phyloP scores from a whole-genome alignment of 2,797 vertebrate species.

The Stomatorhinus walkeri region DNA sequence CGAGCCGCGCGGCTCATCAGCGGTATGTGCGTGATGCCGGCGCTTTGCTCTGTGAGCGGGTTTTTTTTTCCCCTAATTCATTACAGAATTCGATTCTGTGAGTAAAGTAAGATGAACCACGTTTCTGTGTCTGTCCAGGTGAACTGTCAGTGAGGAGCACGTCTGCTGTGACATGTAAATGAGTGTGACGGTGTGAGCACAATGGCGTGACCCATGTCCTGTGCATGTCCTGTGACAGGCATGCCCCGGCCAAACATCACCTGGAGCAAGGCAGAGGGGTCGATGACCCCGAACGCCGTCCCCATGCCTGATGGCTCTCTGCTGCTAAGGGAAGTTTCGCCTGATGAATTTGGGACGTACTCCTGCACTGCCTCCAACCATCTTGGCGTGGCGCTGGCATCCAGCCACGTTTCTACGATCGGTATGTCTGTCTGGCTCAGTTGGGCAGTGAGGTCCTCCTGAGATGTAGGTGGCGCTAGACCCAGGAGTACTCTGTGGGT shows the following conservation, averaged over 20 bases:
- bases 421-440: slow-evolving; percentile 49
- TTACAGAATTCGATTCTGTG: not conserved
- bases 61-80: not conserved
- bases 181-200: not conserved
- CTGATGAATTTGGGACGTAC: slow-evolving; percentile 63
- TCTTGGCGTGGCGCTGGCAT: slow-evolving; percentile 63
- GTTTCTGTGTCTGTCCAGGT: not conserved
- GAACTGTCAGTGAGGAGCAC: not conserved
- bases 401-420: slow-evolving; percentile 53
- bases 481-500: not conserved
- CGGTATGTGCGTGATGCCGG: not conserved
- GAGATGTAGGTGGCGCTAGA: slow-evolving; percentile 4
- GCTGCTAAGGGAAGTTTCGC: slow-evolving; percentile 64
- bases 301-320: slow-evolving; percentile 66
- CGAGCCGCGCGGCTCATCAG: slow-evolving; percentile 22
- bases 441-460: not conserved
- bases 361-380: slow-evolving; percentile 67
- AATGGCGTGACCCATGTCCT: not conserved
- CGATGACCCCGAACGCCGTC: slow-evolving; percentile 38
- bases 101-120: not conserved
- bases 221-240: slow-evolving; percentile 51
- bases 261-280: slow-evolving; percentile 64
- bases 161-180: not conserved
- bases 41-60: not conserved
- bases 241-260: slow-evolving; percentile 64